Base-by-base conservation (phyloP, 53 echinoderm and acorn worm species). In the Zoroaster sp. region DNA sequence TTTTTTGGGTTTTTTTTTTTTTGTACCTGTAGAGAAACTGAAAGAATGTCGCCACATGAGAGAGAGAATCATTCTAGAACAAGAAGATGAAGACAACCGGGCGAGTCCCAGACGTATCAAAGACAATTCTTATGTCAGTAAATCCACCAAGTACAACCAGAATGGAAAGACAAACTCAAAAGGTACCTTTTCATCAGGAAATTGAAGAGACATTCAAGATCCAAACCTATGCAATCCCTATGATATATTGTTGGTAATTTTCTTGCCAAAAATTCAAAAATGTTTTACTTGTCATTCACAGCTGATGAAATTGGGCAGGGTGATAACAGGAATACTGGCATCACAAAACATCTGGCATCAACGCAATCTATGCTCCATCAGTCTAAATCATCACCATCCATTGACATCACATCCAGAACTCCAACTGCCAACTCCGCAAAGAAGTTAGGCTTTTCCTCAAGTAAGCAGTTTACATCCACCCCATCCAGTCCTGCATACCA, bases 1-100 rank as follows among this genome's bases (percentile, higher is more conserved):
- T 46, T 7, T 9, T 14, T 14, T 66, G 5, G 23, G 18, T 18
- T 73, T 40, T 20, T 41, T 2, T 40, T 21, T 30, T 77, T 17
- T 77, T 30, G 31, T 66, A 43, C 44, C 17, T 38, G 12, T 83
- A 95, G 95, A 72, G 23, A 93, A 93, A 75, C 87, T 95, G 4
- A 91, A 83, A 54, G 63, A 91, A 41, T 95, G 95, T 70, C 93
- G 95, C 21, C 78, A 74, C 55, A 51, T 91, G 35, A 74, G 95
- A 38, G 95, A 95, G 42, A 80, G 82, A 78, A 89, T 95, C 4
- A 87, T 95, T 28, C 72, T 86, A 42, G 93, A 95, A 36, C 66
- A 93, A 30, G 93, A 91, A 23, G 88, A 86, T 2, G 71, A 69
- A 1, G 72, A 85, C 43, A 71, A 68, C 44, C 11, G 32, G 66